Evolutionary conservation across 2,888 invertebrate species (phyloP), one percentile per base, ranked within the genome.

Genomic region (Eilema caniola): DNA sequence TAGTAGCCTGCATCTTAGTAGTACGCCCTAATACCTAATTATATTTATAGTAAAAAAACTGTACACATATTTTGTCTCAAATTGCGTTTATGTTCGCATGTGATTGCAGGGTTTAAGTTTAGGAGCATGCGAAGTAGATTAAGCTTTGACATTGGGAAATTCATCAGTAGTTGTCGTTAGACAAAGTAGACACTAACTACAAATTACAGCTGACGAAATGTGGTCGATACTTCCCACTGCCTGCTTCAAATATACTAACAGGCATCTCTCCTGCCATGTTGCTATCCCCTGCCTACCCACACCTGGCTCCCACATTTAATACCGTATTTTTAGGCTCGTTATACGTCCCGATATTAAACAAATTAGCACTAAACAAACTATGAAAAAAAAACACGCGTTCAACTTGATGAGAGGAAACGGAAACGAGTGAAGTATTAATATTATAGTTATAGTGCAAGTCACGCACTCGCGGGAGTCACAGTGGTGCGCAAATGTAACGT

Each of bases 401-500:
- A 64, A 61, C 25, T 73, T 73, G 74, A 74, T 75, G 75, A 83
- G 83, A 80, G 79, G 78, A 83, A 86, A 82, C 86, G 86, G 86
- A 86, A 84, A 82, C 82, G 73, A 74, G 73, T 80, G 83, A 77
- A 76, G 65, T 76, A 71, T 77, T 83, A 83, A 83, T 84, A 82
- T 77, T 80, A 78, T 67, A 70, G 80, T 73, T 63, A 64, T 65
- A 79, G 70, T 71, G 86, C 89, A 84, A 90, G 90, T 91, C 90
- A 90, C 79, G 75, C 37, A 73, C 76, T 80, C 80, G 86, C 89
- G 87, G 88, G 86, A 85, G 79, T 86, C 86, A 5, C 33, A 37
- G 31, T 33, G 31, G 7, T 33, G 90, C 86, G 89, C 89, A 89
- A 90, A 92, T 90, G 89, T 88, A 83, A 85, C 81, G 86, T 80